Evolutionary conservation across 92 coral and sea anemone genomes (phyloP).

Genomic region (Virgularia gustaviana): DNA sequence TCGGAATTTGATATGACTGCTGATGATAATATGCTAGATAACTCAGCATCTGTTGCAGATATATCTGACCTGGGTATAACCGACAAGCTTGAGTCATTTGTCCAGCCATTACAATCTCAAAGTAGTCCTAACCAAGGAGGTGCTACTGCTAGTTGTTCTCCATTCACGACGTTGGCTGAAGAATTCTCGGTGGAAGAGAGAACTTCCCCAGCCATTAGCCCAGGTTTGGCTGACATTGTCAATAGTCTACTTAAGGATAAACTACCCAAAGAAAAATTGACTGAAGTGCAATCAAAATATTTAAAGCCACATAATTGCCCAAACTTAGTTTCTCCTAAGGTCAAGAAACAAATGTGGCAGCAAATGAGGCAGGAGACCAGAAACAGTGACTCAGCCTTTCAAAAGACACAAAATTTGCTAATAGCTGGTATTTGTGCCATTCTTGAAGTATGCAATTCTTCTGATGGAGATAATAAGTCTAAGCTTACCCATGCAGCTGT

Average conservation of each 20-base stretch:
- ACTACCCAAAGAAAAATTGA: constrained; percentile 29
- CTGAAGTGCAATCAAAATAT: constrained; percentile 31
- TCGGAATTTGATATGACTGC: no score
- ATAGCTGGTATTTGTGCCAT: constrained; percentile 13
- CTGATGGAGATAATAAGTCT: constrained; percentile 7
- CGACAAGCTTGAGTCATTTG: not conserved
- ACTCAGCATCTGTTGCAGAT: no score
- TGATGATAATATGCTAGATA: no score
- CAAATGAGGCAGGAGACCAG: constrained; percentile 40
- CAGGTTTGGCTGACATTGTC: constrained; percentile 39
- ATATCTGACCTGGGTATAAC: no score
- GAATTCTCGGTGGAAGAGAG: not conserved
- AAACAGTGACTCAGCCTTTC: constrained; percentile 40
- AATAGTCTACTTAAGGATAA: constrained; percentile 31
- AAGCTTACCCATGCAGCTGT: constrained; percentile 42
- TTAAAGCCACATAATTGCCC: constrained; percentile 44
- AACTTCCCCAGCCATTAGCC: not conserved
- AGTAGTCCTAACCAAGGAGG: not conserved
- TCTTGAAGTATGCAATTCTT: not conserved
- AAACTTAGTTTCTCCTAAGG: constrained; percentile 42
- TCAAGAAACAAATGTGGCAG: constrained; percentile 45
- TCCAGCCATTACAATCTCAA: not conserved
- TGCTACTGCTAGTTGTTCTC: no score
- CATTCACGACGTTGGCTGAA: not conserved
- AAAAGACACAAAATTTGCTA: constrained; percentile 33